Evolutionary conservation across 2,113 vertebrate species (phyloP).

Genomic region (Triplophysa dalaica): DNA sequence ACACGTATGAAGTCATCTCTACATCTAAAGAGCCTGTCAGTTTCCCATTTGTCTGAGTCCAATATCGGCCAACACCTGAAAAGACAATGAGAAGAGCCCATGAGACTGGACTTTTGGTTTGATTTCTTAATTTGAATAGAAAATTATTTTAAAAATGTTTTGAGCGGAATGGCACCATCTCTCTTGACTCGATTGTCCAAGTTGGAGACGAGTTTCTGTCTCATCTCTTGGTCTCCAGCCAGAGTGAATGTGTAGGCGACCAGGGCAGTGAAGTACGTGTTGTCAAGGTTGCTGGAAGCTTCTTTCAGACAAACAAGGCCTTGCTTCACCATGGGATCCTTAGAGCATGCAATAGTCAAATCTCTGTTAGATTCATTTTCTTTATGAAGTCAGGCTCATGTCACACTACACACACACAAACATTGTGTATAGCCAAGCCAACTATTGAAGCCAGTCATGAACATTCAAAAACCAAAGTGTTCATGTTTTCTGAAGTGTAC

Average conservation of each 20-base stretch:
- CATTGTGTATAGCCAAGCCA: too few relatives aligned
- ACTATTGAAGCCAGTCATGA: too few relatives aligned
- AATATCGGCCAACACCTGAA: slow-evolving; percentile 67
- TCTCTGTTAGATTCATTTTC: not conserved
- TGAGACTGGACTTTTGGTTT: not conserved
- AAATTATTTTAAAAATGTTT: not conserved
- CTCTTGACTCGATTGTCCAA: slow-evolving; percentile 58
- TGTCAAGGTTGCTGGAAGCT: slow-evolving; percentile 52
- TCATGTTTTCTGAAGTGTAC: too few relatives aligned
- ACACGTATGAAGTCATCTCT: slow-evolving; percentile 79
- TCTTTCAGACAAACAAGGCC: slow-evolving; percentile 74
- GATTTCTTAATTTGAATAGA: too few relatives aligned
- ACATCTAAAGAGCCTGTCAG: slow-evolving; percentile 72
- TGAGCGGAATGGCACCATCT: not conserved
- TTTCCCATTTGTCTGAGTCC: slow-evolving; percentile 56
- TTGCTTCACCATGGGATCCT: slow-evolving; percentile 71
- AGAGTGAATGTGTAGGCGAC: slow-evolving; percentile 85
- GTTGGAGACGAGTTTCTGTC: slow-evolving; percentile 61
- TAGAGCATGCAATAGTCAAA: not conserved
- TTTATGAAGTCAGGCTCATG: not conserved
- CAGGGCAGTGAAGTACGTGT: slow-evolving; percentile 78
- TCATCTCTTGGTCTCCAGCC: slow-evolving; percentile 72
- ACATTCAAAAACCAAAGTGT: too few relatives aligned
- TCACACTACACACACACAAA: too few relatives aligned
- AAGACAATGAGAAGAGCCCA: not conserved